phyloP scores from a whole-genome alignment of 2,113 vertebrate genomes.

The Gadus macrocephalus region DNA sequence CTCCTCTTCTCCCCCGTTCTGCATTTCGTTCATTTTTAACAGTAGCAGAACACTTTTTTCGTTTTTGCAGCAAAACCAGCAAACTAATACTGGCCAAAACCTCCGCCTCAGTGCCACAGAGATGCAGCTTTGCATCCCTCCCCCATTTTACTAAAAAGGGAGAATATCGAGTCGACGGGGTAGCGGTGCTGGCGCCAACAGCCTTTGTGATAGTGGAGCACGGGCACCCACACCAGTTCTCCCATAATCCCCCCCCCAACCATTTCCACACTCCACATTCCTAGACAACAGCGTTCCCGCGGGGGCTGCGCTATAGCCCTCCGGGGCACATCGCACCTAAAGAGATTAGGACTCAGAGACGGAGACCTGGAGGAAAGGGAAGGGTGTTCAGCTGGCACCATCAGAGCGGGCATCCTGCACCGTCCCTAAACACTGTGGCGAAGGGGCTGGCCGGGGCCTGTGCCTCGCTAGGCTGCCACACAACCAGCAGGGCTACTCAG shows the following conservation, averaged over 20 bases:
- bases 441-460: conserved; percentile 61
- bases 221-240: conserved; percentile 75
- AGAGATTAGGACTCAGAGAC: conserved; percentile 78
- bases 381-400: conserved; percentile 74
- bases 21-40: conserved; percentile 50
- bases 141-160: conserved; percentile 59
- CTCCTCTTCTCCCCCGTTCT: conserved; percentile 35
- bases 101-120: conserved; percentile 54
- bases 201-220: conserved; percentile 72
- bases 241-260: conserved; percentile 66
- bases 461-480: conserved; percentile 43
- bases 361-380: conserved; percentile 77
- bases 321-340: conserved; percentile 78
- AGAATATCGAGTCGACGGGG: conserved; percentile 69
- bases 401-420: conserved; percentile 73
- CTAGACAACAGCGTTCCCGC: conserved; percentile 77
- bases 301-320: conserved; percentile 71
- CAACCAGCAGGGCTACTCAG: conserved; percentile 56
- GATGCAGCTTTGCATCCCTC: conserved; percentile 50
- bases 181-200: conserved; percentile 65
- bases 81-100: conserved; percentile 58
- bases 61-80: conserved; percentile 36
- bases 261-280: conserved; percentile 80
- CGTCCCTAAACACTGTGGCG: conserved; percentile 72
- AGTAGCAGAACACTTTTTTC: conserved; percentile 55